Conservation (phyloP, 2,113 vertebrate genomes). For the Hippocampus guttulatus region DNA sequence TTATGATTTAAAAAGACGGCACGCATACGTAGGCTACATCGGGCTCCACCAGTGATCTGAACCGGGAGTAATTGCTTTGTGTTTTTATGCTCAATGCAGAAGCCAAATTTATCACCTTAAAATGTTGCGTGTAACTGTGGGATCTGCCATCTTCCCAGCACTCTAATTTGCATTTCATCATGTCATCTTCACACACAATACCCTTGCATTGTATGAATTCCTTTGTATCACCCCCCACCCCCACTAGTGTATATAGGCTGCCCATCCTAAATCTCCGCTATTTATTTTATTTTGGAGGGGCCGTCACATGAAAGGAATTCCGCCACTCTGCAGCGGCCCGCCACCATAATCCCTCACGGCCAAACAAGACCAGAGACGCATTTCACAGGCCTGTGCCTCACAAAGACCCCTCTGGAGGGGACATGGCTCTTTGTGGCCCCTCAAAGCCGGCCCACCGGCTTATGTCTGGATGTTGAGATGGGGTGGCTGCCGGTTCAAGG, state of each 20-base stretch:
- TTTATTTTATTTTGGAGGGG: background rate
- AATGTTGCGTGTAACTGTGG: background rate
- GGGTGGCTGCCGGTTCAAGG: conserved; percentile 38
- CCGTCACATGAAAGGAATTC: conserved; percentile 3
- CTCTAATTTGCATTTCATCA: background rate
- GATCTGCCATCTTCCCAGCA: background rate
- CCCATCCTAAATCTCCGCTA: conserved; percentile 3
- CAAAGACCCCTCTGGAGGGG: conserved; percentile 51
- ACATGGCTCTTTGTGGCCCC: conserved; percentile 33
- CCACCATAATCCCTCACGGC: conserved; percentile 57
- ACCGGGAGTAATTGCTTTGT: no score
- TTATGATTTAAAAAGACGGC: no score
- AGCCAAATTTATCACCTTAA: no score
- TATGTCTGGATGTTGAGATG: conserved; percentile 40
- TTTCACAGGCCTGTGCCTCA: conserved; percentile 63
- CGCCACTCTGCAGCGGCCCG: conserved; percentile 21
- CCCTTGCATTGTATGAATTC: background rate
- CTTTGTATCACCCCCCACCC: background rate
- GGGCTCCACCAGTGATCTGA: no score
- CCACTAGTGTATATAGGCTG: background rate
- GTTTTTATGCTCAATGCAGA: no score
- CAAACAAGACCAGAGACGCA: conserved; percentile 59
- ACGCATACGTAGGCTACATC: no score
- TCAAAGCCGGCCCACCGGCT: conserved; percentile 1
- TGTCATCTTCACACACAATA: background rate